Conservation (phyloP, 2,888 invertebrate genomes). For the Punctoribates punctum region DNA sequence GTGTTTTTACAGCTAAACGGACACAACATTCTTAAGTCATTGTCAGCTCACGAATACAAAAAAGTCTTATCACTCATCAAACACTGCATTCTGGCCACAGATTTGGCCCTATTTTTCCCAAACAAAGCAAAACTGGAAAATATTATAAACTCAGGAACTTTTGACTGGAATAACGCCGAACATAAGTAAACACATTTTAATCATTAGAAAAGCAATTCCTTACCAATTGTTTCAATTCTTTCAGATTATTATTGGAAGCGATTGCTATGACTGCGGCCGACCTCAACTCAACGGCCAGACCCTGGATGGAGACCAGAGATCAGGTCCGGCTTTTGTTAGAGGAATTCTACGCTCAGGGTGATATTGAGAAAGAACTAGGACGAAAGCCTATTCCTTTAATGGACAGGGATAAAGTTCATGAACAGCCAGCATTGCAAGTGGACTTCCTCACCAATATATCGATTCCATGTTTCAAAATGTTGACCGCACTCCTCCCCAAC, state of each 20-base stretch:
- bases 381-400: constrained; percentile 73
- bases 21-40: constrained; percentile 74
- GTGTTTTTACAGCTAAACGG: constrained; percentile 62
- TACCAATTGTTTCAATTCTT: background rate
- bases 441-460: constrained; percentile 43
- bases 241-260: constrained; percentile 65
- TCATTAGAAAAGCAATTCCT: background rate
- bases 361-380: constrained; percentile 66
- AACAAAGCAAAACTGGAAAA: constrained; percentile 64
- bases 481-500: constrained; percentile 19
- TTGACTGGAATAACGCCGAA: constrained; percentile 64
- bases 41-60: constrained; percentile 69
- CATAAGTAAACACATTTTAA: constrained; percentile 58
- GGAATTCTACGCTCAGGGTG: constrained; percentile 74
- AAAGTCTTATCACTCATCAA: constrained; percentile 67
- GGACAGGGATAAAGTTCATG: constrained; percentile 68
- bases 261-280: constrained; percentile 80
- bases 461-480: constrained; percentile 29
- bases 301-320: constrained; percentile 74
- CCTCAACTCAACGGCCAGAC: constrained; percentile 76
- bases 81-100: constrained; percentile 79
- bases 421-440: constrained; percentile 69
- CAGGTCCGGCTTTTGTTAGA: constrained; percentile 76
- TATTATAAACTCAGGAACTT: constrained; percentile 59
- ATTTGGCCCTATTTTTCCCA: constrained; percentile 74